These are phyloP conservation scores for Cataglyphis altisquamis DNA, from an alignment of 2,888 invertebrate genomes.

Conservation along the genomic window DNA sequence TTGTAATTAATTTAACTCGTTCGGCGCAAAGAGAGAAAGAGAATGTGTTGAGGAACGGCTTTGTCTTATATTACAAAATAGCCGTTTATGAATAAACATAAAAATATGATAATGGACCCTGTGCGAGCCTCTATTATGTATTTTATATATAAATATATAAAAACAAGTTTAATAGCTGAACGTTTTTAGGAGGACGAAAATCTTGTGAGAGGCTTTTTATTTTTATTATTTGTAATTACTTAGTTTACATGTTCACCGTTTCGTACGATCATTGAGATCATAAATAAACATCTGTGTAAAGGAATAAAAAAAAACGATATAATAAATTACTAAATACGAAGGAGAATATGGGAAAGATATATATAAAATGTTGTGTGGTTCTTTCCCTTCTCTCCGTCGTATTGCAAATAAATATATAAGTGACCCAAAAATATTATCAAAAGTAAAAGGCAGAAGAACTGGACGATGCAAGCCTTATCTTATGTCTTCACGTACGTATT, in stretches of 20 bases:
- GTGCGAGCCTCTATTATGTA: conserved; percentile 85
- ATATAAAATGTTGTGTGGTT: conserved; percentile 60
- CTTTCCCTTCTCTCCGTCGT: conserved; percentile 51
- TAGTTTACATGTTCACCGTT: conserved; percentile 84
- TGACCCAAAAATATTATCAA: conserved; percentile 18
- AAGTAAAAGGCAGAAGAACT: background rate
- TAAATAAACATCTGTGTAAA: conserved; percentile 80
- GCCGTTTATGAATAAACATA: conserved; percentile 72
- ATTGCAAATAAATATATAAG: conserved; percentile 1
- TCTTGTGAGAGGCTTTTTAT: conserved; percentile 84
- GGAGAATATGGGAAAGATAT: conserved; percentile 70
- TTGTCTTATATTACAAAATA: conserved; percentile 62
- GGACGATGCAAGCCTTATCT: background rate
- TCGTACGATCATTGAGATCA: conserved; percentile 82
- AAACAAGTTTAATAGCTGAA: conserved; percentile 81
- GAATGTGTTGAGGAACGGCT: conserved; percentile 32
- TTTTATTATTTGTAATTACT: conserved; percentile 84
- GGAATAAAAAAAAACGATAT: conserved; percentile 77
- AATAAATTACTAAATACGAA: conserved; percentile 78
- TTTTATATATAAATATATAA: conserved; percentile 84
- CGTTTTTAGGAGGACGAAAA: conserved; percentile 81
- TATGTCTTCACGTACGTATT: conserved; percentile 21
- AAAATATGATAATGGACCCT: conserved; percentile 78
- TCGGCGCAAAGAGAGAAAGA: conserved; percentile 65
- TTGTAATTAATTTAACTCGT: conserved; percentile 83